Evolutionary conservation across 2,113 vertebrate species (phyloP), one percentile per base, ranked within the genome.

Genomic region (Urocynchramus pylzowi): DNA sequence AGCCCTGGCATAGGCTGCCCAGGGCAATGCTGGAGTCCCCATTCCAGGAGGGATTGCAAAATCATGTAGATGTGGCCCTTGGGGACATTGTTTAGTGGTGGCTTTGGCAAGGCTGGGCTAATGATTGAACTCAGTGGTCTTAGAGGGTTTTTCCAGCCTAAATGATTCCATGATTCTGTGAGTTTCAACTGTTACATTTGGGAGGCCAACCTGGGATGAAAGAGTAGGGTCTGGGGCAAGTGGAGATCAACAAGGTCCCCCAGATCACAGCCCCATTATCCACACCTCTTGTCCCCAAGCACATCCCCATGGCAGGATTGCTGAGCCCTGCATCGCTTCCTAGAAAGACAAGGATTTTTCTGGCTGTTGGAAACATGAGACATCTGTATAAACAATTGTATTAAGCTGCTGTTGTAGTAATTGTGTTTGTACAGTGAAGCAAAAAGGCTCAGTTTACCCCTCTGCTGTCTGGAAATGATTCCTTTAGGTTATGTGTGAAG

Each of bases 381-480:
- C 80, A 68, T 95, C 91, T 89, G 89, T 89, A 95, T 95, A 94
- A 95, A 90, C 87, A 95, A 89, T 88, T 84, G 83, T 39, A 73
- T 88, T 95, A 91, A 95, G 92, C 91, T 1, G 7, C 82, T 90
- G 82, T 92, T 93, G 95, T 94, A 90, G 95, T 89, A 91, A 91
- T 97, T 96, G 92, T 95, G 71, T 96, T 96, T 96, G 94, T 80
- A 97, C 95, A 79, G 91, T 52, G 78, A 93, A 94, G 89, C 75
- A 96, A 94, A 93, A 94, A 95, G 87, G 87, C 91, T 97, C 82
- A 59, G 82, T 91, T 96, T 96, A 90, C 90, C 90, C 84, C 63
- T 93, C 63, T 77, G 87, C 67, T 84, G 89, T 91, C 87, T 93
- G 95, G 81, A 96, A 96, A 93, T 80, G 81, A 95, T 96, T 96